phyloP scores from a whole-genome alignment of 2,888 invertebrate genomes.

The Coleophora flavipennella region DNA sequence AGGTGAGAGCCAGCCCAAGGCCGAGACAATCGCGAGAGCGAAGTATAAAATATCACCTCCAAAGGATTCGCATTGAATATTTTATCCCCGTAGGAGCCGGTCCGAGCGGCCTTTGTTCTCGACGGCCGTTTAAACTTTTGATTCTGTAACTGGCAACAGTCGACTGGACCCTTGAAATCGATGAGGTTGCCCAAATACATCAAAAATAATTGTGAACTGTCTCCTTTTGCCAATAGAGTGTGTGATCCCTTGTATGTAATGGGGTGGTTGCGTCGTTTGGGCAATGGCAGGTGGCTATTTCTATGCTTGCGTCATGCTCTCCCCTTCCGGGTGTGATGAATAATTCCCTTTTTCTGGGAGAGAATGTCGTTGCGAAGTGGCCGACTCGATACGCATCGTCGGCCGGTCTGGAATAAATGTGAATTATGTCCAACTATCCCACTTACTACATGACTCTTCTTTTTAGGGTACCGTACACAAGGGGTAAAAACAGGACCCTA shows the following conservation, averaged over 20 bases:
- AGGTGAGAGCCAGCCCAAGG: constrained; percentile 46
- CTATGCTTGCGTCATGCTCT: constrained; percentile 70
- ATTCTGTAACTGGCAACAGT: constrained; percentile 71
- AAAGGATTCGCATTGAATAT: constrained; percentile 73
- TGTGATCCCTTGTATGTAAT: background rate
- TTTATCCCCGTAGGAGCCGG: constrained; percentile 57
- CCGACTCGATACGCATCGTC: constrained; percentile 66
- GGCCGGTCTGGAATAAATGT: constrained; percentile 65
- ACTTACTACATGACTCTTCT: constrained; percentile 61
- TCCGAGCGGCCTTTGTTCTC: constrained; percentile 67
- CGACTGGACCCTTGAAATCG: constrained; percentile 64
- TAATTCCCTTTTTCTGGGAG: constrained; percentile 69
- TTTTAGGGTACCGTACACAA: constrained; percentile 61
- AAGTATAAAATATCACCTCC: constrained; percentile 67
- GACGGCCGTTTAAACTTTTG: constrained; percentile 71
- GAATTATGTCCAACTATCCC: constrained; percentile 65
- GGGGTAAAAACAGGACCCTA: constrained; percentile 56
- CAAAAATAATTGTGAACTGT: background rate
- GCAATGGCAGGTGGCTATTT: constrained; percentile 51
- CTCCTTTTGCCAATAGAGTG: too few relatives aligned
- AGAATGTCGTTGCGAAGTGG: constrained; percentile 68
- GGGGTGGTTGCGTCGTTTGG: constrained; percentile 30
- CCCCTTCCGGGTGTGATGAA: constrained; percentile 74
- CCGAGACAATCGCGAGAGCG: constrained; percentile 46
- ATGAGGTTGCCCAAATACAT: constrained; percentile 33